phyloP scores from a whole-genome alignment of 2,888 invertebrate species.

The Chrysomela aeneicollis region DNA sequence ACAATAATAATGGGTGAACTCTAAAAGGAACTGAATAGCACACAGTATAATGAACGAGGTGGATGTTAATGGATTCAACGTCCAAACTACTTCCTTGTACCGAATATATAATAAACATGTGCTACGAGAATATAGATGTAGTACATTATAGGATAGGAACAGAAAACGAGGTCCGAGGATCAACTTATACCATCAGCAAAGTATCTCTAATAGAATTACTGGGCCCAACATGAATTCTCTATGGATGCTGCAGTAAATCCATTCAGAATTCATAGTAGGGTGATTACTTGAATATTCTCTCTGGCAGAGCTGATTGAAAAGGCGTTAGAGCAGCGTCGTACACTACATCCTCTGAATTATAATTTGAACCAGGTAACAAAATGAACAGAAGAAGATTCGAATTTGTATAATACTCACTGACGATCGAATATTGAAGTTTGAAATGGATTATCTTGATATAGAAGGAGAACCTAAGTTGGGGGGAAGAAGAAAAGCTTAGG shows the following conservation, averaged over 20 bases:
- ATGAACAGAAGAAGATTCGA: background rate
- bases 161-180: background rate
- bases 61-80: too few relatives aligned
- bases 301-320: conserved; percentile 1
- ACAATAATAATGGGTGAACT: too few relatives aligned
- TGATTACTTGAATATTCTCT: conserved; percentile 7
- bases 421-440: background rate
- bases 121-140: background rate
- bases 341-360: background rate
- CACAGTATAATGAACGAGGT: too few relatives aligned
- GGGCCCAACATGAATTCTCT: background rate
- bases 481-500: too few relatives aligned
- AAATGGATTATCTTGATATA: background rate
- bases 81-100: background rate
- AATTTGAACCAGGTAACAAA: background rate
- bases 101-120: background rate
- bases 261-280: conserved; percentile 1
- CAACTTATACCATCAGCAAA: background rate
- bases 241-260: background rate
- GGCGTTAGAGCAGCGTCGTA: conserved; percentile 7
- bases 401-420: background rate
- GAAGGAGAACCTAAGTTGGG: too few relatives aligned
- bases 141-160: background rate
- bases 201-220: conserved; percentile 3
- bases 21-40: too few relatives aligned